phyloP scores from a whole-genome alignment of 2,888 invertebrate genomes.

The Coenonympha glycerion region DNA sequence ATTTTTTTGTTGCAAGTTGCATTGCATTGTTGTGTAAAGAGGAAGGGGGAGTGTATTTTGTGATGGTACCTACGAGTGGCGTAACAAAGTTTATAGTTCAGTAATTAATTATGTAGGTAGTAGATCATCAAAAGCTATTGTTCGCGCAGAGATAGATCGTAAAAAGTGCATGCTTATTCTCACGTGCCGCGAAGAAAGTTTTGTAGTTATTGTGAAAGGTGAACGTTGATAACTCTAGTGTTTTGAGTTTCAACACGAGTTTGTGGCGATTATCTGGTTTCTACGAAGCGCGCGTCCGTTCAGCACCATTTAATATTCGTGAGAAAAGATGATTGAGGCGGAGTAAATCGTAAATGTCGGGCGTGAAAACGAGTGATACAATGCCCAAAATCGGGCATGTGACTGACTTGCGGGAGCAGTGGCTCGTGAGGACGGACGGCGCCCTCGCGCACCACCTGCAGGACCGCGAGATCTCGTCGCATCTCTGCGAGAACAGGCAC shows the following conservation, averaged over 20 bases:
- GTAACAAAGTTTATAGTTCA: conserved; percentile 34
- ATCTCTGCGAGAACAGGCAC: conserved; percentile 65
- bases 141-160: conserved; percentile 52
- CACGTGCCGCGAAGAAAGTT: conserved; percentile 67
- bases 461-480: conserved; percentile 69
- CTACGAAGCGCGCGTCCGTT: conserved; percentile 14
- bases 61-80: conserved; percentile 29
- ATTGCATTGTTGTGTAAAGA: conserved; percentile 35
- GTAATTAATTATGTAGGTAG: conserved; percentile 60
- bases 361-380: conserved; percentile 60
- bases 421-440: conserved; percentile 67
- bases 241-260: conserved; percentile 21
- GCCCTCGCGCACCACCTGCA: conserved; percentile 68
- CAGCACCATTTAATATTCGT: not conserved
- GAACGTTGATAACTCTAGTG: conserved; percentile 26
- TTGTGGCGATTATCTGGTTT: conserved; percentile 20
- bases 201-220: conserved; percentile 41
- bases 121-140: conserved; percentile 66
- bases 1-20: conserved; percentile 18
- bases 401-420: conserved; percentile 67
- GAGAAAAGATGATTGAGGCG: not conserved
- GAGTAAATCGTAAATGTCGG: conserved; percentile 48
- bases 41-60: conserved; percentile 43
- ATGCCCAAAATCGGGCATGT: conserved; percentile 71
- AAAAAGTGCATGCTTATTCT: conserved; percentile 55